Evolutionary conservation across 2,797 vertebrate species (phyloP), one percentile per base, ranked within the genome.

Genomic region (Tadarida brasiliensis): DNA sequence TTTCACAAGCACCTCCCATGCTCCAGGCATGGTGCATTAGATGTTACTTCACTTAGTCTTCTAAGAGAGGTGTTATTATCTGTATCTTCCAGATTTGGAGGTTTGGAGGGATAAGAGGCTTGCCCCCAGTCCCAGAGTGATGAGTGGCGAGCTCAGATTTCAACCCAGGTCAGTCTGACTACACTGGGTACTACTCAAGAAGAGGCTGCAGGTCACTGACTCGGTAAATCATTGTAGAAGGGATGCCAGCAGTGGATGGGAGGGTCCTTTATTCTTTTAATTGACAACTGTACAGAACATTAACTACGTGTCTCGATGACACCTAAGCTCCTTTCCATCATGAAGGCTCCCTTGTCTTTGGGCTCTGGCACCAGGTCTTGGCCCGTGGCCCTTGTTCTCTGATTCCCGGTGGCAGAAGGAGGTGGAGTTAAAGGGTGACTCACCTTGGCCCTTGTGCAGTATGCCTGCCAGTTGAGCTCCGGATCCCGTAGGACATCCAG

Each of bases 361-460:
- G 63, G 5, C 81, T 74, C 49, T 39, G 49, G 61, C 39, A 63
- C 12, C 2, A 33, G 63, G 9, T 33, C 71, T n/a, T 17, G 49
- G 57, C 67, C 39, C 10, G 30, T 12, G 39, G 30, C 26, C 51
- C 11, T 28, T 44, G 57, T 9, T 49, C 33, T 70, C 83, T 65
- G 54, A 17, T 19, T 15, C 63, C 76, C 2, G 3, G 5, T 1
- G 57, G 49, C 39, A 22, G 56, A 26, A 19, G 26, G 17, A 49
- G 51, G 59, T 8, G 7, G 71, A 17, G 9, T 35, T 26, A 16
- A 30, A 11, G 85, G 39, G 4, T 3, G 33, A 78, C 91, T n/a
- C 94, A 99, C 99, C 99, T 99, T 99, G 74, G 99, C 99, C 1
- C 98, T 97, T 7, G 98, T 99, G 97, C 99, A 98, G 98, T 99